Evolutionary conservation across 2,797 vertebrate genomes (phyloP), one percentile per base, ranked within the genome.

Genomic region (Astyanax mexicanus): DNA sequence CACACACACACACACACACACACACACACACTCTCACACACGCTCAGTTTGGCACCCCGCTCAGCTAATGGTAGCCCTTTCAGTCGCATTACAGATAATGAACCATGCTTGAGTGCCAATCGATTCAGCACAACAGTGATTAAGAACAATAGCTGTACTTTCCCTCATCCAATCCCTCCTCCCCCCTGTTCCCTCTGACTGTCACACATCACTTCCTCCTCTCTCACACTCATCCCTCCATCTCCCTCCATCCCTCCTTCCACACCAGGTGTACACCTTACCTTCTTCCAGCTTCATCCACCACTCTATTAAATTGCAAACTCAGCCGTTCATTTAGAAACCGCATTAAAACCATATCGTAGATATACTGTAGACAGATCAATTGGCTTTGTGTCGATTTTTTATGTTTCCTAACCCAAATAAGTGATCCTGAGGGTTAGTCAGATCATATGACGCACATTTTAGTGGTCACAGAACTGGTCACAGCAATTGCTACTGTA

Each of bases 41-140:
- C 54, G 32, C 25, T 0, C 25, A 11, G 13, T 64, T 29, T 19
- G 13, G 54, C 25, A 55, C 57, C 62, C 49, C 3, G 60, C 68
- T 65, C 23, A 38, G 66, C 71, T 75, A 77, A 81, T 69, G 65
- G 11, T 38, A 79, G 47, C 73, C 42, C 69, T 74, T 61, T 72
- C 77, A 4, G 37, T 71, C 51, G 17, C 76, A 82, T 81, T 60
- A 71, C 76, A 81, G 74, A 87, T 79, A 87, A 85, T 86, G 80
- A 87, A 78, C 70, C 80, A 79, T 72, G 83, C 82, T 79, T 64
- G 69, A 79, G 49, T 70, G 77, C 65, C 51, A 84, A 85, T 88
- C 80, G 86, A 87, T 89, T 87, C 78, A 75, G 76, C 52, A 74
- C 75, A 54, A 74, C 72, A 78, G 74, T 85, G 86, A 88, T 90